These are phyloP conservation scores for Axea sp. DNA, from an alignment of 2,888 invertebrate genomes.

Conservation along the genomic window DNA sequence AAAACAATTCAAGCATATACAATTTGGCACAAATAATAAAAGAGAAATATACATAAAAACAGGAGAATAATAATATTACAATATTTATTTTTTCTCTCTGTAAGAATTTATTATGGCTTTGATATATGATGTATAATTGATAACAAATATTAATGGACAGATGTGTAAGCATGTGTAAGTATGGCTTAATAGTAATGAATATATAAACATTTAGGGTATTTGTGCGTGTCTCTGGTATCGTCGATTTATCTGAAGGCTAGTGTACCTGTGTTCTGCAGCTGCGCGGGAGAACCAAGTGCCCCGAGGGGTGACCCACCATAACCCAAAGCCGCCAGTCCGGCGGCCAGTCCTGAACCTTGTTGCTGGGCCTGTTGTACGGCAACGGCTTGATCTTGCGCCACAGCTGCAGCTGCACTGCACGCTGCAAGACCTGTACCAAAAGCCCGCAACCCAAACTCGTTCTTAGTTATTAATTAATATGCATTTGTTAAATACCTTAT, in stretches of 20 bases:
- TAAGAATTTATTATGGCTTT: no score
- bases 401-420: conserved; percentile 81
- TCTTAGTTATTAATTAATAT: conserved; percentile 68
- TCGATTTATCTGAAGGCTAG: conserved; percentile 49
- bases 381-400: conserved; percentile 78
- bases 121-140: no score
- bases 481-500: conserved; percentile 65
- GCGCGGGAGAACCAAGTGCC: conserved; percentile 78
- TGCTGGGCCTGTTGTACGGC: conserved; percentile 79
- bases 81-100: no score
- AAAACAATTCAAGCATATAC: conserved; percentile 47
- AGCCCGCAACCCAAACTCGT: conserved; percentile 75
- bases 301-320: conserved; percentile 78
- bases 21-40: conserved; percentile 17
- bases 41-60: conserved; percentile 30
- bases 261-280: conserved; percentile 79
- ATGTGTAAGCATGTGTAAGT: no score
- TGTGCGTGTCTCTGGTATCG: conserved; percentile 47
- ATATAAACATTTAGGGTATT: conserved; percentile 6
- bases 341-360: conserved; percentile 78
- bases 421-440: conserved; percentile 82
- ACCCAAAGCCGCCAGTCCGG: conserved; percentile 78
- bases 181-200: not conserved
- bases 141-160: no score
- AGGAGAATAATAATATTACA: no score